Evolutionary conservation across 2,113 vertebrate genomes (phyloP).

Genomic region (Rhodinocichla rosea): DNA sequence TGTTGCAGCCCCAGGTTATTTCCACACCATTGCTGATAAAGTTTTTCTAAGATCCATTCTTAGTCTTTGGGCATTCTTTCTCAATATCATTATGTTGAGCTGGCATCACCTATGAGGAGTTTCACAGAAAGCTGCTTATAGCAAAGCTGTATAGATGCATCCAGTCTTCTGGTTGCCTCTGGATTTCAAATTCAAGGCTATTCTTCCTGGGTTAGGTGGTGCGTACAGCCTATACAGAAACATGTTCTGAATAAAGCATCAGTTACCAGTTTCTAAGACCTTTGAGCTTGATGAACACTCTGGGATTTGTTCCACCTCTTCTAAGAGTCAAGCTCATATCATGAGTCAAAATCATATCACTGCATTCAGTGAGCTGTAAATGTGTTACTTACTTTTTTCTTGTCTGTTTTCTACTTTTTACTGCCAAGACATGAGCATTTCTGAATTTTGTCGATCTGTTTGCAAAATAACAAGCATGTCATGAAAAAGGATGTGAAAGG

Average conservation of each 20-base stretch:
- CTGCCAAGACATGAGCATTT: slow-evolving; percentile 5
- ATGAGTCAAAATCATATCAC: neutral
- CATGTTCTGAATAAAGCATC: neutral
- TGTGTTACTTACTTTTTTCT: neutral
- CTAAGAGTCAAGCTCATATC: neutral
- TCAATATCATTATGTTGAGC: neutral
- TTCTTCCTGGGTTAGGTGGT: neutral
- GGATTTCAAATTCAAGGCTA: neutral
- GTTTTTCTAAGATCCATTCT: neutral
- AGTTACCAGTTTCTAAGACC: neutral
- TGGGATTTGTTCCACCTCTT: neutral
- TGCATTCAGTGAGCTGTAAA: neutral
- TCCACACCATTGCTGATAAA: neutral
- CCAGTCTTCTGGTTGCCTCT: neutral
- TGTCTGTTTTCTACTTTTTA: neutral
- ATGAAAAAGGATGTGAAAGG: slow-evolving; percentile 64
- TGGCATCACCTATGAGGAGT: neutral
- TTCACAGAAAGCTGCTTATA: neutral
- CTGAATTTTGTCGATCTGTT: neutral
- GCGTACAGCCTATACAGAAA: neutral
- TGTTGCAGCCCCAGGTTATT: neutral
- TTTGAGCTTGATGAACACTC: neutral
- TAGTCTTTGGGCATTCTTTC: neutral
- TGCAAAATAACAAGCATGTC: slow-evolving; percentile 34
- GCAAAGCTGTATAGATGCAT: neutral